phyloP scores from a whole-genome alignment of 2,888 invertebrate genomes.

The Itoplectis maculator region DNA sequence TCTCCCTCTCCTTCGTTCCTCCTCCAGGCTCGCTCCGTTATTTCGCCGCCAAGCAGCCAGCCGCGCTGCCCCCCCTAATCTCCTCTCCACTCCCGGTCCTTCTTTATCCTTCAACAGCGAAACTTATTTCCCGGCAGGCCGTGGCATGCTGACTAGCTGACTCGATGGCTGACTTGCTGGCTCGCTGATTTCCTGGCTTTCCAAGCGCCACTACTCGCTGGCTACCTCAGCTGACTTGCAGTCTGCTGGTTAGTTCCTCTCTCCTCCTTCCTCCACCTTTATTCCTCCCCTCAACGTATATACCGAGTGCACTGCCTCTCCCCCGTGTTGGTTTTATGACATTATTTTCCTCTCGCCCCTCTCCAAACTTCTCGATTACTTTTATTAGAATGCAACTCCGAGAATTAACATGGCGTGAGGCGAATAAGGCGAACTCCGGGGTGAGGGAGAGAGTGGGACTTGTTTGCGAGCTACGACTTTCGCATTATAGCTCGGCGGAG shows the following conservation, averaged over 20 bases:
- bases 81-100: slow-evolving; percentile 16
- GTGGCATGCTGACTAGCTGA: slow-evolving; percentile 68
- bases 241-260: slow-evolving; percentile 35
- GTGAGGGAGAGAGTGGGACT: slow-evolving; percentile 51
- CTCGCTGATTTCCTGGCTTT: slow-evolving; percentile 40
- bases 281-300: slow-evolving; percentile 11
- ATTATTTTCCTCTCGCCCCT: slow-evolving; percentile 77
- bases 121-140: slow-evolving; percentile 65
- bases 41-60: slow-evolving; percentile 58
- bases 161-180: slow-evolving; percentile 65
- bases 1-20: slow-evolving; percentile 19
- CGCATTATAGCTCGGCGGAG: slow-evolving; percentile 54
- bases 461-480: slow-evolving; percentile 66
- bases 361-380: slow-evolving; percentile 79
- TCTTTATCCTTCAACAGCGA: slow-evolving; percentile 55
- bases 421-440: slow-evolving; percentile 32
- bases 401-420: slow-evolving; percentile 74
- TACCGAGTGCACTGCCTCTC: slow-evolving; percentile 46
- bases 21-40: slow-evolving; percentile 36
- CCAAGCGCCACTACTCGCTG: slow-evolving; percentile 28
- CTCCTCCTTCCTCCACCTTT: slow-evolving; percentile 4
- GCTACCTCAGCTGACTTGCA: slow-evolving; percentile 52
- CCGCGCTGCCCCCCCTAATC: not conserved
- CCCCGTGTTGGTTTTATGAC: slow-evolving; percentile 74
- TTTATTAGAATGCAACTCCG: slow-evolving; percentile 79